A percentile compares a stretch with the other conserved stretches of the same genome.
phyloP scores from a whole-genome alignment of 2,888 invertebrate genomes.

The Hypercompe scribonia region DNA sequence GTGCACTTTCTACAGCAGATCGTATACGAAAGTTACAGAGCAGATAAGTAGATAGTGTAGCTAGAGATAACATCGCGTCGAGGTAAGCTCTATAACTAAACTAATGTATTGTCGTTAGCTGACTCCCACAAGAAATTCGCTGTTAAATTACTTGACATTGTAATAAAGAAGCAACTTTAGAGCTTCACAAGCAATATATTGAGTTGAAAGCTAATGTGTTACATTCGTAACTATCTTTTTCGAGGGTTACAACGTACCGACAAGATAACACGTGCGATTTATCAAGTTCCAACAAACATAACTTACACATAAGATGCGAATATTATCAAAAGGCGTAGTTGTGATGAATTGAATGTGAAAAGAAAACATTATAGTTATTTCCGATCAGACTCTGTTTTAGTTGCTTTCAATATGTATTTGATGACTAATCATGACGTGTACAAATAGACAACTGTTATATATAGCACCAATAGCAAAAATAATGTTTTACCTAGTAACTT shows the following conservation, averaged over 20 bases:
- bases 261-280: background rate
- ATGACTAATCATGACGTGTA: background rate
- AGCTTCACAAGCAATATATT: slow-evolving; percentile 10
- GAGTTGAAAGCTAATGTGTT: background rate
- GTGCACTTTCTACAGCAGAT: slow-evolving; percentile 48
- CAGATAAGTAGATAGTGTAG: slow-evolving; percentile 47
- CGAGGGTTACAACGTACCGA: background rate
- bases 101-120: slow-evolving; percentile 37
- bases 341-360: background rate
- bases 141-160: slow-evolving; percentile 30
- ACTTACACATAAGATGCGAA: background rate
- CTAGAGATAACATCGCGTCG: slow-evolving; percentile 44
- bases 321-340: background rate
- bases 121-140: slow-evolving; percentile 22
- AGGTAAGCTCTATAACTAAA: slow-evolving; percentile 37
- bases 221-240: background rate
- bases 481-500: no score
- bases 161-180: slow-evolving; percentile 39
- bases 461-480: background rate
- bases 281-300: background rate
- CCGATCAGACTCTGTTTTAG: background rate
- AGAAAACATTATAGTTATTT: background rate
- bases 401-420: background rate
- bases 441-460: no score
- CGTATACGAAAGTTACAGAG: slow-evolving; percentile 47